Evolutionary conservation across 1,140 invertebrate genomes (phyloP).

Genomic region (Meloidogyne exigua): DNA sequence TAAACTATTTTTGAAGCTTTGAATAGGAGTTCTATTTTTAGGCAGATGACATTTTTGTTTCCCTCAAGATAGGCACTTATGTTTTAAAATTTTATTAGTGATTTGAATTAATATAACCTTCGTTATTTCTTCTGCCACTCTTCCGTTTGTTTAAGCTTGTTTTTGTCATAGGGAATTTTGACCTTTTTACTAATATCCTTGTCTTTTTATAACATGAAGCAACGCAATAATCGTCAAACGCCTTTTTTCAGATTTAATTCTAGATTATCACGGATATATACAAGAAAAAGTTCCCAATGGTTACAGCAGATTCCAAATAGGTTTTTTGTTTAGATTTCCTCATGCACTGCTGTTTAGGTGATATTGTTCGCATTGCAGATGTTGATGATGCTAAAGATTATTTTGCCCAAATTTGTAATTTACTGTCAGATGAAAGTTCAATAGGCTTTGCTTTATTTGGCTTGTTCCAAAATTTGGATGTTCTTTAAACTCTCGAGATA

Average conservation of each 20-base stretch:
- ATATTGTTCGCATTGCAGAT: constrained; percentile 19
- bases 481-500: neutral
- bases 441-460: constrained; percentile 15
- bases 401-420: constrained; percentile 2
- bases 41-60: no score
- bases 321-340: neutral
- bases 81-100: no score
- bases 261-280: neutral
- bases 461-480: neutral
- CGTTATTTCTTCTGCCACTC: no score
- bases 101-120: no score
- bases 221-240: neutral
- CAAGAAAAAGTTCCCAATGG: neutral
- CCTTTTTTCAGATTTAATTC: constrained; percentile 1
- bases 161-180: no score
- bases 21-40: no score
- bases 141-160: no score
- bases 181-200: no score
- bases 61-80: no score
- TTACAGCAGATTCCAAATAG: constrained; percentile 4
- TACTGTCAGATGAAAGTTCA: neutral
- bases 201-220: neutral
- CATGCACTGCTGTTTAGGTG: constrained; percentile 5
- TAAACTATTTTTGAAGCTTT: no score
- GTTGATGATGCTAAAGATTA: neutral